Base-by-base conservation (phyloP, 2,888 invertebrate genomes). In the Mantis religiosa region DNA sequence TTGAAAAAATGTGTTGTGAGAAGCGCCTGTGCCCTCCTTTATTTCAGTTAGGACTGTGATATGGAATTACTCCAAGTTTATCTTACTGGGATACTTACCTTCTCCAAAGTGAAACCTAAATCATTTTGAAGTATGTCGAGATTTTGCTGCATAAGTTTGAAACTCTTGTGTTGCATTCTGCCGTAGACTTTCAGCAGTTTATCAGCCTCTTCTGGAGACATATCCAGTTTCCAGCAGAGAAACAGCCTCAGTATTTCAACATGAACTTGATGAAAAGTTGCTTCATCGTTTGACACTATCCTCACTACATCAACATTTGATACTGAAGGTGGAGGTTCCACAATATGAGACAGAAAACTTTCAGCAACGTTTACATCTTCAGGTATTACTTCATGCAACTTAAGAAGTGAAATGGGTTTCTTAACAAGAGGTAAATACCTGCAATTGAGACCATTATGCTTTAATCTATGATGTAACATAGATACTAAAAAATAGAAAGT, bases 71-170 rank as follows among this genome's bases (percentile, higher is more conserved):
- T 41, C 1, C 12, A 12, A 6, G 41, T 41, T 41, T 41, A 9
- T 12, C 41, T 12, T 41, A 41, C 41, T 30, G 30, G 3, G 30
- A 15, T 15, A 20, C 34, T 30, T 90, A 92, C 92, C 90, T 93
- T 93, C 15, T 93, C 93, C 28, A 92, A 92, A 8, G 94, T 92
- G 90, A 96, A 95, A 83, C 95, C 94, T 0, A 96, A 93, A 4
- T 95, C 94, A 84, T 94, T 93, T 90, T 94, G 92, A 1, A 96
- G 94, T 89, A 96, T 91, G 71, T 94, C 92, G 27, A 96, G 92
- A 88, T 95, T 94, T 92, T 94, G 93, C 91, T 94, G 94, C 9
- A 96, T 93, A 3, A 94, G 92, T 41, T 92, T 91, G 88, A 95
- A 93, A 91, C 94, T 94, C 91, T 93, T 94, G 90, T 93, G 92